A percentile compares a stretch with the other conserved stretches of the same genome.
phyloP scores from a whole-genome alignment of 2,888 invertebrate genomes.

The Drosophila putrida region DNA sequence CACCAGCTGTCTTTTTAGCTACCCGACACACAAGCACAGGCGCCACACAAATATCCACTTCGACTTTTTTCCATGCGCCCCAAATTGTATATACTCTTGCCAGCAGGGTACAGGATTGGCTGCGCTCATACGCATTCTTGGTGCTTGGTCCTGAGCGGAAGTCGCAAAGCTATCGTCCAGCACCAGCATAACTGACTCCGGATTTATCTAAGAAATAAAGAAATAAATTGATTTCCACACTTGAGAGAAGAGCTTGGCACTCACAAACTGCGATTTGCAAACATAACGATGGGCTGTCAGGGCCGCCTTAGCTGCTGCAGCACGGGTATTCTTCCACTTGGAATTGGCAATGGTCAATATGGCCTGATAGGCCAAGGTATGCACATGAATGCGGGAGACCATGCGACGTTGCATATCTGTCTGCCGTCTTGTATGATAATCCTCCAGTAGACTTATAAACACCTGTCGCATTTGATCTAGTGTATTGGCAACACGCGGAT shows the following conservation, averaged over 20 bases:
- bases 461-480: slow-evolving; percentile 93
- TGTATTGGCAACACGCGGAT: slow-evolving; percentile 92
- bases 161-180: slow-evolving; percentile 94
- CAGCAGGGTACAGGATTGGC: slow-evolving; percentile 93
- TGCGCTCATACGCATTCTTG: slow-evolving; percentile 89
- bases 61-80: slow-evolving; percentile 53
- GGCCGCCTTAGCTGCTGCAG: slow-evolving; percentile 93
- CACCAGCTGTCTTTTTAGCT: slow-evolving; percentile 93
- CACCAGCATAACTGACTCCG: slow-evolving; percentile 87
- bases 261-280: slow-evolving; percentile 88
- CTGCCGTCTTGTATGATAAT: slow-evolving; percentile 60
- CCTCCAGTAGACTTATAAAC: slow-evolving; percentile 84
- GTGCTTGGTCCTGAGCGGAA: slow-evolving; percentile 86
- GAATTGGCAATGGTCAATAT: slow-evolving; percentile 90
- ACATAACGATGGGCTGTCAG: slow-evolving; percentile 93
- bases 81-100: slow-evolving; percentile 87
- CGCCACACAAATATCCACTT: slow-evolving; percentile 90
- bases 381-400: slow-evolving; percentile 92
- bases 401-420: slow-evolving; percentile 85
- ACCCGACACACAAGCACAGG: slow-evolving; percentile 94
- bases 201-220: slow-evolving; percentile 78
- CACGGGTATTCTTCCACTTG: slow-evolving; percentile 91
- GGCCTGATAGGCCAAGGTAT: slow-evolving; percentile 95
- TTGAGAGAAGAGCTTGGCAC: slow-evolving; percentile 1
- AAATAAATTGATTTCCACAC: not conserved